Evolutionary conservation across 2,888 invertebrate species (phyloP).

Genomic region (Cyclophora punctaria): DNA sequence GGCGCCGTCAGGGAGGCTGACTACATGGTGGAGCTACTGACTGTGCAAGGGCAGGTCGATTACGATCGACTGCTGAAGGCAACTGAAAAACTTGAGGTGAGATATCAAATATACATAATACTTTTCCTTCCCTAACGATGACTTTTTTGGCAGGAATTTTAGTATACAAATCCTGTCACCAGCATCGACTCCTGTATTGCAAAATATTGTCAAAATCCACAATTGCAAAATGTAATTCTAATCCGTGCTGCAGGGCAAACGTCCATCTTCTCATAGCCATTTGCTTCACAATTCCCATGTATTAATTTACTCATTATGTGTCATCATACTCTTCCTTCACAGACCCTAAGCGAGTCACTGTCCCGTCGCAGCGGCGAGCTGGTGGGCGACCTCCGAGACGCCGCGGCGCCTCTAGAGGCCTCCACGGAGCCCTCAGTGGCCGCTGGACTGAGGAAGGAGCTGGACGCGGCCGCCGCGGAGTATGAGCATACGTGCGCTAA

Average conservation of each 20-base stretch:
- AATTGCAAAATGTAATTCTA: no score
- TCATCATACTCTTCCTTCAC: slow-evolving; percentile 7
- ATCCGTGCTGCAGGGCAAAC: no score
- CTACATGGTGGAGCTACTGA: slow-evolving; percentile 89
- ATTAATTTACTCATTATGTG: no score
- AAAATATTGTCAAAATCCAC: no score
- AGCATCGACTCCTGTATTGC: no score
- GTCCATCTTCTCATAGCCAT: no score
- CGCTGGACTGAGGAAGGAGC: slow-evolving; percentile 82
- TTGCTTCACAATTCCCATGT: no score
- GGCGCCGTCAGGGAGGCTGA: slow-evolving; percentile 89
- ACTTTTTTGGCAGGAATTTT: no score
- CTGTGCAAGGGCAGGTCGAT: slow-evolving; percentile 89
- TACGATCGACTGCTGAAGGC: slow-evolving; percentile 88
- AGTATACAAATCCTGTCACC: no score
- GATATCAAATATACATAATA: slow-evolving; percentile 23
- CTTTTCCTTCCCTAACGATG: no score
- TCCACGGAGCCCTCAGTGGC: slow-evolving; percentile 82
- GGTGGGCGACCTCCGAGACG: slow-evolving; percentile 80
- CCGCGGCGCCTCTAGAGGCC: slow-evolving; percentile 83
- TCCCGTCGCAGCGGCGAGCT: slow-evolving; percentile 84
- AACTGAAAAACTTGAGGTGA: slow-evolving; percentile 89
- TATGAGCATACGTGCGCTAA: slow-evolving; percentile 88
- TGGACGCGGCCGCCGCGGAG: slow-evolving; percentile 85
- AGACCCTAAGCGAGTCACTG: slow-evolving; percentile 86